Base-by-base conservation (phyloP, 2,797 vertebrate genomes). In the Parambassis ranga region DNA sequence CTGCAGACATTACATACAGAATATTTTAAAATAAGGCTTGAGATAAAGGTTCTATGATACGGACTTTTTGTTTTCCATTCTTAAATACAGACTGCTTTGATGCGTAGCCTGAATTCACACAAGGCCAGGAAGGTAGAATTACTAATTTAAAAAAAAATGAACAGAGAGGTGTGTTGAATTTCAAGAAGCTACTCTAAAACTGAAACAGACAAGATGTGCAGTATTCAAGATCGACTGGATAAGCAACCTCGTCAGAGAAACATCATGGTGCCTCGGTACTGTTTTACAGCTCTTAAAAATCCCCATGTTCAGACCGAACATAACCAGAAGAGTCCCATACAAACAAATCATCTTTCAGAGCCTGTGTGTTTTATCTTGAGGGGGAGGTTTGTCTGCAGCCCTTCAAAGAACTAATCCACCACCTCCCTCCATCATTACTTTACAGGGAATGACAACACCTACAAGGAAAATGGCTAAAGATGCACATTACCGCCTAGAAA, bases 351-450 rank as follows among this genome's bases (percentile, higher is more conserved):
- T 61, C 31, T 78, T 72, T 70, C 57, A 53, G 49, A 76, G 71
- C 53, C 14, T 33, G 68, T 61, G 28, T 79, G 62, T 86, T 81
- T 85, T 71, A 83, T 86, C 65, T 71, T 76, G 66, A 63, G 56
- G 70, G 49, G 61, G 66, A 81, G 55, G 69, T 55, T 69, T 68
- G 66, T 57, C 67, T 77, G 52, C 48, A 71, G 62, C 43, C 63
- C 75, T 70, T 81, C 71, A 85, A 85, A 81, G 65, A 75, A 67
- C 53, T 60, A 69, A 77, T 79, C 78, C 64, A 49, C 72, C 67
- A 33, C 55, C 60, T 68, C 68, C 63, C 67, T 74, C 71, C 77
- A 73, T 83, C 66, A 53, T 79, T 65, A 66, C 60, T 65, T 80
- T 72, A 65, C 53, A 67, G 63, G 35, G 59, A 64, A 71, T 43